Evolutionary conservation across 2,113 vertebrate genomes (phyloP).

Genomic region (Grantiella picta): DNA sequence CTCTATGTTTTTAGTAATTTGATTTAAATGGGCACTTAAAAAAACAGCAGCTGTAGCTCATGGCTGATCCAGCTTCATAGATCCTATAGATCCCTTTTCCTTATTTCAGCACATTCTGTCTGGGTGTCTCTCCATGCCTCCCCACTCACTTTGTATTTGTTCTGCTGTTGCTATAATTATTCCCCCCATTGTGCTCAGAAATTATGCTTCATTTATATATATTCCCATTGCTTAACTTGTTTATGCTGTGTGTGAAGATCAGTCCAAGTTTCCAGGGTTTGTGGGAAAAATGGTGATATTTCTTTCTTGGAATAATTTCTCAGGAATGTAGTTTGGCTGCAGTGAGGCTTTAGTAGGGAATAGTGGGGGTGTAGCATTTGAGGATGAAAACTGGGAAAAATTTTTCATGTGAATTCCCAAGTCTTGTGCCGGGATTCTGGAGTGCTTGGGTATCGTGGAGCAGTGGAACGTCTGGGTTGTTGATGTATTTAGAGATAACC

Average conservation of each 20-base stretch:
- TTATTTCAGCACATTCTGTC: background rate
- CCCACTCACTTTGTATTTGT: background rate
- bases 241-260: background rate
- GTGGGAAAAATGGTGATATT: background rate
- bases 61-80: background rate
- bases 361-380: background rate
- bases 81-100: background rate
- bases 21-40: background rate
- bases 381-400: background rate
- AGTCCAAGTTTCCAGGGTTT: background rate
- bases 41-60: rapidly evolving
- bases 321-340: background rate
- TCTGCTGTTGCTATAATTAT: background rate
- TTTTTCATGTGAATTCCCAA: background rate
- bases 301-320: background rate
- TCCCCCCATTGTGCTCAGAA: background rate
- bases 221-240: background rate
- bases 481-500: background rate
- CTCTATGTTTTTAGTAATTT: background rate
- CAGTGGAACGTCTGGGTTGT: background rate
- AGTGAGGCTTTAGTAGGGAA: background rate
- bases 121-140: background rate
- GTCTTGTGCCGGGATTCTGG: background rate
- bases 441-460: background rate
- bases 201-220: background rate